phyloP scores from a whole-genome alignment of 2,888 invertebrate species.

The Patella pellucida region DNA sequence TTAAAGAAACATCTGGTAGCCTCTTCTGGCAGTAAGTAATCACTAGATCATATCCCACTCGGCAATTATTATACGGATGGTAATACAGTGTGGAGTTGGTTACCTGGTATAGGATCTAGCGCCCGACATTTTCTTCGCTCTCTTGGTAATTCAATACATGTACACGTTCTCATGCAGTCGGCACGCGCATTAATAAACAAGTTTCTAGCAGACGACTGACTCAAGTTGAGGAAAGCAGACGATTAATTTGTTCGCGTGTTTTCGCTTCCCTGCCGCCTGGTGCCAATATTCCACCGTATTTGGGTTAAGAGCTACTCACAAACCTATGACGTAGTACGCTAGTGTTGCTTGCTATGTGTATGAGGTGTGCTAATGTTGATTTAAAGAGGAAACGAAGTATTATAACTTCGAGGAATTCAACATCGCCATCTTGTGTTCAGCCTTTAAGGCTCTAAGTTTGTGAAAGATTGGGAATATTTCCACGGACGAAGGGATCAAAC shows the following conservation, averaged over 20 bases:
- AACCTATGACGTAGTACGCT: slow-evolving; percentile 48
- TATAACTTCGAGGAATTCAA: slow-evolving; percentile 25
- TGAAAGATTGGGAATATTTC: slow-evolving; percentile 13
- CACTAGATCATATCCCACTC: too few species aligned
- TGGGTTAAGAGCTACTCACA: slow-evolving; percentile 29
- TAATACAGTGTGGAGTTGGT: too few species aligned
- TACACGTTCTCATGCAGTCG: background rate
- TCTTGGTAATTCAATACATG: background rate
- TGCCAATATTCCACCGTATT: slow-evolving; percentile 27
- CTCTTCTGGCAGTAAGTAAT: too few species aligned
- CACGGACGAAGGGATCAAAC: background rate
- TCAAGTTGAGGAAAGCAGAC: background rate
- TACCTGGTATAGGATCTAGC: too few species aligned
- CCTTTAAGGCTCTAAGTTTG: slow-evolving; percentile 4
- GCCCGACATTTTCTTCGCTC: too few species aligned
- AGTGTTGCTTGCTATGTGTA: slow-evolving; percentile 33
- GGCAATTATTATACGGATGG: too few species aligned
- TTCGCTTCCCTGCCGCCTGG: background rate
- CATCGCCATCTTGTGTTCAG: slow-evolving; percentile 34
- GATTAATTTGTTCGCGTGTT: background rate
- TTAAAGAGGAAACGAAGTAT: slow-evolving; percentile 24
- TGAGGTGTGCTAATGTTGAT: slow-evolving; percentile 20
- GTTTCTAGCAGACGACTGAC: background rate
- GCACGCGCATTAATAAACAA: background rate
- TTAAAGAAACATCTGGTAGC: too few species aligned